A percentile compares a stretch with the other conserved stretches of the same genome.
Conservation (phyloP, 2,888 invertebrate genomes). For the Euclidia mi region DNA sequence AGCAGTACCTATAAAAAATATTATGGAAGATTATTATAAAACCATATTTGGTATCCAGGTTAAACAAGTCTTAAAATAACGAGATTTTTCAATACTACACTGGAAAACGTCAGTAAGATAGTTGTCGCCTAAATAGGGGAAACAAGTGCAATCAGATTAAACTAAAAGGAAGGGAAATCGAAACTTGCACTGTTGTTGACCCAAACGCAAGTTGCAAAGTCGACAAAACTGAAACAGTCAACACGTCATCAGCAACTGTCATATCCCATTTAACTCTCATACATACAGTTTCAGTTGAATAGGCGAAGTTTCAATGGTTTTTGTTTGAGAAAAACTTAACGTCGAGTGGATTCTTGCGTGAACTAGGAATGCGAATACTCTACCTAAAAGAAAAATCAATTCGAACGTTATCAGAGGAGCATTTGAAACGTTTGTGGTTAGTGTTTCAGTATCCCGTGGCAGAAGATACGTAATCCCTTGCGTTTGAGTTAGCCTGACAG, state of each 20-base stretch:
- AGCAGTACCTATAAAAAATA: too few relatives aligned
- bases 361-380: conserved; percentile 70
- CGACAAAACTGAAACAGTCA: conserved; percentile 10
- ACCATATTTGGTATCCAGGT: too few relatives aligned
- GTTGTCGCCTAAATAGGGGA: conserved; percentile 5
- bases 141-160: conserved; percentile 14
- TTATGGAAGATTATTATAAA: too few relatives aligned
- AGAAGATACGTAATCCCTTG: conserved; percentile 58
- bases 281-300: too few relatives aligned
- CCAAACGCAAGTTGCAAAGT: conserved; percentile 13
- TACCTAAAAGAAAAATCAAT: conserved; percentile 68
- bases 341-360: conserved; percentile 73
- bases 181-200: conserved; percentile 9
- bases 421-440: conserved; percentile 31
- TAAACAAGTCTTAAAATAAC: too few relatives aligned
- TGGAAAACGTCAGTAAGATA: not conserved
- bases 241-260: conserved; percentile 12
- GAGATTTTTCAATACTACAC: too few relatives aligned
- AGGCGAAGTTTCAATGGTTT: conserved; percentile 71
- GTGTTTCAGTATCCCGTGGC: conserved; percentile 50
- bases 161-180: conserved; percentile 1
- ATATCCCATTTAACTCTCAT: too few relatives aligned
- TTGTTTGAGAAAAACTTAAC: conserved; percentile 74
- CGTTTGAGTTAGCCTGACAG: conserved; percentile 27
- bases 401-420: conserved; percentile 34